Percentiles rank a stretch among this genome's conserved stretches.
phyloP scores from a whole-genome alignment of 2,888 invertebrate species.

The Aelia acuminata region DNA sequence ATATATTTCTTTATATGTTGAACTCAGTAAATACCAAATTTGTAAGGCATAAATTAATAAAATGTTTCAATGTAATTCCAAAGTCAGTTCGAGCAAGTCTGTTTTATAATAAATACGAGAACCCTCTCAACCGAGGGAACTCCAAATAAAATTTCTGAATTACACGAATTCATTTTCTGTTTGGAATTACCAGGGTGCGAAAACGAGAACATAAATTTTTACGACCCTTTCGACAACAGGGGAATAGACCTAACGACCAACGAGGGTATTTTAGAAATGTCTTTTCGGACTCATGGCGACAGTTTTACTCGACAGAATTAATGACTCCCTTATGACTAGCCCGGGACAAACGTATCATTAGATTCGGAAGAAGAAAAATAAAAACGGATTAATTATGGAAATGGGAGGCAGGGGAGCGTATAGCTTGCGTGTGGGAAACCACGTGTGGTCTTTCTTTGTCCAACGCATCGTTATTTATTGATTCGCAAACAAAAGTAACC shows the following conservation, averaged over 20 bases:
- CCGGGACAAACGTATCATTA: background rate
- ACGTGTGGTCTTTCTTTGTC: background rate
- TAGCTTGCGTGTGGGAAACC: background rate
- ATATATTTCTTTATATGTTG: too few species aligned
- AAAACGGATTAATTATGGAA: background rate
- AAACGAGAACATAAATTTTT: background rate
- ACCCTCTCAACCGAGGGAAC: background rate
- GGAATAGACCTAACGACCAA: background rate
- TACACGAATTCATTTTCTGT: too few species aligned
- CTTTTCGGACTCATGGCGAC: background rate
- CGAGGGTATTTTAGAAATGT: background rate
- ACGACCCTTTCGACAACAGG: background rate
- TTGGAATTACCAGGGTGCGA: background rate
- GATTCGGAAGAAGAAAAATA: background rate
- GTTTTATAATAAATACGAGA: background rate
- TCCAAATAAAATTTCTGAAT: background rate
- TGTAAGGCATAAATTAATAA: too few species aligned
- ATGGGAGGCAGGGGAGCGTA: background rate
- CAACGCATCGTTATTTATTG: background rate
- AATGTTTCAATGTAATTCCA: background rate
- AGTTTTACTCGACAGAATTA: background rate
- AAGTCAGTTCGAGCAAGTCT: background rate
- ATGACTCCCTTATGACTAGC: background rate
- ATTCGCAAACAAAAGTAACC: constrained; percentile 7
- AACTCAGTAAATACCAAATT: too few species aligned